Conservation (phyloP, 2,888 invertebrate genomes). For the Leucophenga montana region DNA sequence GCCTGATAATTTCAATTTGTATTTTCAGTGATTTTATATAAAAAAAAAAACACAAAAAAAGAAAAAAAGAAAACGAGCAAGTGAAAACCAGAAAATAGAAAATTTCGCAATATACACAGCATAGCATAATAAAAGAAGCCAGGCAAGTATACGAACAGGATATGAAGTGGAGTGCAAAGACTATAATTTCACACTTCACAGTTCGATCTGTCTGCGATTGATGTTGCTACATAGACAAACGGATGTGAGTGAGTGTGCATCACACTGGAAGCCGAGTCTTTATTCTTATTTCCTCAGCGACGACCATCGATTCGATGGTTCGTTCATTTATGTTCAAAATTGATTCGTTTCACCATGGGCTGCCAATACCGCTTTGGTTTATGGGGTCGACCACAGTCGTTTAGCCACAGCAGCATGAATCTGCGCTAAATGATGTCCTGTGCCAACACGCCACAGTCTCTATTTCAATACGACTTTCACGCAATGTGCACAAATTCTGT, state of each 20-base stretch:
- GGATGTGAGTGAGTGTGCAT: neutral
- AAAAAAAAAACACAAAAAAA: slow-evolving; percentile 3
- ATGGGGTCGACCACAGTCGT: slow-evolving; percentile 60
- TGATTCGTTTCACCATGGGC: slow-evolving; percentile 57
- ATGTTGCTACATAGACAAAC: slow-evolving; percentile 1
- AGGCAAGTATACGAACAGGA: no score
- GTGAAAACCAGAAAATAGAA: neutral
- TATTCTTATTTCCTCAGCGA: neutral
- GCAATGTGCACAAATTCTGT: neutral
- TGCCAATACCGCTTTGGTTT: slow-evolving; percentile 37
- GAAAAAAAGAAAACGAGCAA: slow-evolving; percentile 6
- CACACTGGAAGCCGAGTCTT: neutral
- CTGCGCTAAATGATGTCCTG: neutral
- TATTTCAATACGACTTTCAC: no score
- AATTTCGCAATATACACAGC: slow-evolving; percentile 38
- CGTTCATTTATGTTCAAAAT: slow-evolving; percentile 40
- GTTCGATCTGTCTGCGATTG: neutral
- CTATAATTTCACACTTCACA: slow-evolving; percentile 23
- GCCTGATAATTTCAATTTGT: slow-evolving; percentile 54
- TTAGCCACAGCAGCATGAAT: slow-evolving; percentile 60
- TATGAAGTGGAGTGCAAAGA: neutral
- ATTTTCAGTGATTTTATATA: slow-evolving; percentile 10
- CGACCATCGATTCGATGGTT: no score
- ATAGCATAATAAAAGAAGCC: slow-evolving; percentile 5
- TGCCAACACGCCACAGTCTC: no score